Evolutionary conservation across 2,888 invertebrate genomes (phyloP).

Genomic region (Vandiemenella viatica): DNA sequence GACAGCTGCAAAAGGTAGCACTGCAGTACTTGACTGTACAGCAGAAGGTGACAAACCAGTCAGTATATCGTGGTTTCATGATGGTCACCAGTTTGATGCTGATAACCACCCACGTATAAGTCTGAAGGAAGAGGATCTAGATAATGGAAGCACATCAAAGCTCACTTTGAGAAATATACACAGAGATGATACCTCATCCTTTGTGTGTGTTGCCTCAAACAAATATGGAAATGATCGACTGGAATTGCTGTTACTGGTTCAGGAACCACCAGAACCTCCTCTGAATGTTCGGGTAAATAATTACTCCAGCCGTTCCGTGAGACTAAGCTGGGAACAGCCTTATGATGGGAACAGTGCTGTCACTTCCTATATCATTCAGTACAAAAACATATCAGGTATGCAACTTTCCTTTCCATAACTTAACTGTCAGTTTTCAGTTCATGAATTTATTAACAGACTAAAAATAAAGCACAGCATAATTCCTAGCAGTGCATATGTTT

Average conservation of each 20-base stretch:
- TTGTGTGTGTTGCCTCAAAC: constrained; percentile 29
- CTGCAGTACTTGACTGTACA: constrained; percentile 20
- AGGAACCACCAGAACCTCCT: constrained; percentile 28
- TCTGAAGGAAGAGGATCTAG: constrained; percentile 16
- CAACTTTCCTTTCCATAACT: background rate
- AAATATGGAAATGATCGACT: constrained; percentile 27
- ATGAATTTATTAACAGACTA: background rate
- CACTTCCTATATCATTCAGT: constrained; percentile 24
- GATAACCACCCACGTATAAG: constrained; percentile 4
- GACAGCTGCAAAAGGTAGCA: constrained; percentile 18
- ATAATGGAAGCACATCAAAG: constrained; percentile 25
- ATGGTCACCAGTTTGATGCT: constrained; percentile 10
- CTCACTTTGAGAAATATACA: constrained; percentile 12
- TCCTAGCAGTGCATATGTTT: background rate
- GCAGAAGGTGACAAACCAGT: constrained; percentile 22
- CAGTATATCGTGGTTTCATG: constrained; percentile 20
- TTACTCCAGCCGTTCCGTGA: constrained; percentile 23
- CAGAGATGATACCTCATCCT: constrained; percentile 18
- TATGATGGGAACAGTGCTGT: constrained; percentile 26
- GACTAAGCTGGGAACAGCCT: constrained; percentile 25
- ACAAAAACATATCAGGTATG: constrained; percentile 20
- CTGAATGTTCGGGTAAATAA: constrained; percentile 22
- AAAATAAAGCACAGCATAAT: too few species aligned
- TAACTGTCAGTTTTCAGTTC: background rate
- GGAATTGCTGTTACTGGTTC: constrained; percentile 10